Conservation (phyloP, 2,888 invertebrate genomes). For the Platycheirus albimanus region DNA sequence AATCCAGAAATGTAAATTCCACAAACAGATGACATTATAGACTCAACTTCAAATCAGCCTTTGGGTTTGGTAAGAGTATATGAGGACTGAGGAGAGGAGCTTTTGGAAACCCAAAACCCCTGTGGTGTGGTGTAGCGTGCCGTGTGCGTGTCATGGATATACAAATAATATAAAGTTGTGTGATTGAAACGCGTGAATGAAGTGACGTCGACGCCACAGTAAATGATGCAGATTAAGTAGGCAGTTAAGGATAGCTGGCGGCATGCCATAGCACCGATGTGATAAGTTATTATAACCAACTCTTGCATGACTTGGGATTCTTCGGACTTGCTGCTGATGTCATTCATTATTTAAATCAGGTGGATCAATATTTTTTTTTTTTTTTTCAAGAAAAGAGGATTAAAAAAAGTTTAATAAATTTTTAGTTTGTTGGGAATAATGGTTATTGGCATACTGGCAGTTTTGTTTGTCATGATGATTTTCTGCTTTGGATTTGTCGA, state of each 20-base stretch:
- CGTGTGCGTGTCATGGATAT: constrained; percentile 27
- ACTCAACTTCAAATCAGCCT: neutral
- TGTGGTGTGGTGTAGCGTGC: no score
- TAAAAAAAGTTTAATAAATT: no score
- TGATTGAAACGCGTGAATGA: constrained; percentile 47
- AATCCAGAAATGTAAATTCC: constrained; percentile 25
- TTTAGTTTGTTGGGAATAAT: no score
- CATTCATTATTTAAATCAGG: neutral
- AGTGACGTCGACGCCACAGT: constrained; percentile 24
- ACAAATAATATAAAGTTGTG: no score
- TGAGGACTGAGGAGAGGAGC: neutral
- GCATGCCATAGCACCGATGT: constrained; percentile 18
- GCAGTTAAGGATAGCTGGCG: constrained; percentile 13
- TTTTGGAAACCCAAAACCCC: constrained; percentile 6
- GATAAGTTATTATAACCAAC: constrained; percentile 1
- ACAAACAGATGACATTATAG: neutral
- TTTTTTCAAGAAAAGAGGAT: no score
- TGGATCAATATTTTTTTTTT: no score
- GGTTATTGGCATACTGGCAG: no score
- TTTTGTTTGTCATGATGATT: no score
- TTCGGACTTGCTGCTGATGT: neutral
- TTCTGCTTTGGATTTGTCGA: no score
- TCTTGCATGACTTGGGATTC: neutral
- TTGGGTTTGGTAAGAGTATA: no score
- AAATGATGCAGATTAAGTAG: constrained; percentile 28